phyloP scores from a whole-genome alignment of 2,113 vertebrate genomes.

The Poeciliopsis occidentalis region DNA sequence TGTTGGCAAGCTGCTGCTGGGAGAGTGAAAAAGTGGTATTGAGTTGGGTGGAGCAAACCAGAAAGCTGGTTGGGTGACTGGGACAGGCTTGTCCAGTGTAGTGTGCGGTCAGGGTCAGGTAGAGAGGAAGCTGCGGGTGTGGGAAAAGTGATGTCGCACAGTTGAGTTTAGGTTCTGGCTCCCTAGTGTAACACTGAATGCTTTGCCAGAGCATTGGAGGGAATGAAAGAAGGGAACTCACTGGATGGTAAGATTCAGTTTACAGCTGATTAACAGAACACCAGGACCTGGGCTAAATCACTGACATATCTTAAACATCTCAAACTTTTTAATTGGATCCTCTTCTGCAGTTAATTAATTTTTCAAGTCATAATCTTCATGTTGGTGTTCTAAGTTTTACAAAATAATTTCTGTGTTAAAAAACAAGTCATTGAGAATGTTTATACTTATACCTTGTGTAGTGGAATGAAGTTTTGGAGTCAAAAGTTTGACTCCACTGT shows the following conservation, averaged over 20 bases:
- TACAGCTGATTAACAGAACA: not conserved
- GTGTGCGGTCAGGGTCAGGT: conserved; percentile 19
- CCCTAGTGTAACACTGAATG: conserved; percentile 42
- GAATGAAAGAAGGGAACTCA: conserved; percentile 79
- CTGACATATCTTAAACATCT: not conserved
- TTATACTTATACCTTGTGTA: not conserved
- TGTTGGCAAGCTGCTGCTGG: conserved; percentile 18
- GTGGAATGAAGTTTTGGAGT: not conserved
- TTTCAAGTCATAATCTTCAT: not conserved
- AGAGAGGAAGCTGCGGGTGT: conserved; percentile 21
- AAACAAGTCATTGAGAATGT: not conserved
- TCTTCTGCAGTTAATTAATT: not conserved
- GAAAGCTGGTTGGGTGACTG: conserved; percentile 12
- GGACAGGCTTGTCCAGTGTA: conserved; percentile 29
- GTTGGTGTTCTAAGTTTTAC: not conserved
- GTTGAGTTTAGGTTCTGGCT: conserved; percentile 39
- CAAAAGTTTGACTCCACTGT: not conserved
- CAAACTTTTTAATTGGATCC: not conserved
- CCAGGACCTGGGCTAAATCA: not conserved
- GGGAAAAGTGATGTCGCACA: conserved; percentile 3
- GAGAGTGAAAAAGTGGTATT: conserved; percentile 59
- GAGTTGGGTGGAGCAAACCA: conserved; percentile 56
- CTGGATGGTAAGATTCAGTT: conserved; percentile 74
- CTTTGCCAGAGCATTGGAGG: conserved; percentile 51
- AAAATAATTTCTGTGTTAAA: not conserved